A percentile compares a stretch with the other conserved stretches of the same genome.
Conservation (phyloP, 2,113 vertebrate genomes). For the Toxostoma redivivum region DNA sequence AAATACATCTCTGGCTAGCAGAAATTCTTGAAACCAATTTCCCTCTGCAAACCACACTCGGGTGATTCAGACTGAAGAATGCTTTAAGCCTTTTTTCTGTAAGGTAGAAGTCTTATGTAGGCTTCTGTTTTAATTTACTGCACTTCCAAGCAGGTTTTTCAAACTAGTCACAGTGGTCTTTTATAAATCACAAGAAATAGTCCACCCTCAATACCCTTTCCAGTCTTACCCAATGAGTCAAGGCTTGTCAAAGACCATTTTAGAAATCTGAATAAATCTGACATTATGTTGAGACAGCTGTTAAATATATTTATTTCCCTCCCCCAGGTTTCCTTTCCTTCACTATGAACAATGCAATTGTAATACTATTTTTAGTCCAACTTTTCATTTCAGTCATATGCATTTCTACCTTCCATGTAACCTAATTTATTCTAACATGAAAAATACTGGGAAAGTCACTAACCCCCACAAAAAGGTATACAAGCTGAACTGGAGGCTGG, state of each 20-base stretch:
- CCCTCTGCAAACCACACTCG: conserved; percentile 16
- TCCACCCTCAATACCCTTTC: conserved; percentile 32
- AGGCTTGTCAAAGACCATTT: conserved; percentile 59
- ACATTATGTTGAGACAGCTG: conserved; percentile 68
- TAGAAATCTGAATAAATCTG: conserved; percentile 62
- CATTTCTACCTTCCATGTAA: conserved; percentile 32
- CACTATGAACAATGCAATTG: conserved; percentile 42
- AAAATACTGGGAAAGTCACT: conserved; percentile 21
- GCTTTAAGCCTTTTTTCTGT: conserved; percentile 40
- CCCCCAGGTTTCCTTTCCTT: conserved; percentile 41
- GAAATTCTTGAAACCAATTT: conserved; percentile 13
- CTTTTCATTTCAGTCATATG: conserved; percentile 52
- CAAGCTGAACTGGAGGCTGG: conserved; percentile 1
- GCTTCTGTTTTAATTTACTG: conserved; percentile 66
- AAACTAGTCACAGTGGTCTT: conserved; percentile 50
- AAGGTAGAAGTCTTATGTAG: conserved; percentile 27
- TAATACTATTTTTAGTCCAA: conserved; percentile 44
- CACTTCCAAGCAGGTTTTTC: conserved; percentile 32
- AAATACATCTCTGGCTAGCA: background rate
- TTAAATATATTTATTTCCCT: conserved; percentile 45
- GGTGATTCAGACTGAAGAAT: conserved; percentile 43
- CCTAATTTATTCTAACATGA: conserved; percentile 57
- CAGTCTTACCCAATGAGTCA: conserved; percentile 27
- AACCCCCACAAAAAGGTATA: conserved; percentile 11
- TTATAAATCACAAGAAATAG: conserved; percentile 59